These are phyloP conservation scores for Urocynchramus pylzowi DNA, from an alignment of 2,113 vertebrate genomes.

Conservation along the genomic window DNA sequence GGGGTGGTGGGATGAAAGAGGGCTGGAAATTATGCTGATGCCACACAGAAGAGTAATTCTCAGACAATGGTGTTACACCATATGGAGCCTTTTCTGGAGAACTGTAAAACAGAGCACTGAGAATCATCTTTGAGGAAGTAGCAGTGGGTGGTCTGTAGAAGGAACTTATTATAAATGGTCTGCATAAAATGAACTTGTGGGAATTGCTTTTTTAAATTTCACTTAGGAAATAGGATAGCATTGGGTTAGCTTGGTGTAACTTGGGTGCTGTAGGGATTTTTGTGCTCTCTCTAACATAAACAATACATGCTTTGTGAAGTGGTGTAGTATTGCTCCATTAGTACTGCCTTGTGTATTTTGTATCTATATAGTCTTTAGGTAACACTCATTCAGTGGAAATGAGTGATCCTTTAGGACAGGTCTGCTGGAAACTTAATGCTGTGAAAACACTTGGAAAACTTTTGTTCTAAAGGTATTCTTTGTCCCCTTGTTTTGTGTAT, in stretches of 20 bases:
- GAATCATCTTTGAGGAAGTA: conserved; percentile 28
- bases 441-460: background rate
- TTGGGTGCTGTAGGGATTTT: background rate
- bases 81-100: background rate
- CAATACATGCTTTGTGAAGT: background rate
- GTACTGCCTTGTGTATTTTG: background rate
- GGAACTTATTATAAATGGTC: background rate
- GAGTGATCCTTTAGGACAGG: background rate
- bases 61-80: background rate
- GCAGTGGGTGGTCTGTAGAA: conserved; percentile 40
- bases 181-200: background rate
- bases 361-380: background rate
- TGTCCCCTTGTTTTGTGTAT: background rate
- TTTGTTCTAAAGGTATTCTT: background rate
- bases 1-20: background rate
- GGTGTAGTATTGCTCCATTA: background rate
- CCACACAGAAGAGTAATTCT: background rate
- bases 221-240: background rate
- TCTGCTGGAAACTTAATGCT: background rate
- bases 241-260: background rate
- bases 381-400: background rate
- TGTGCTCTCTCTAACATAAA: background rate
- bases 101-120: background rate
- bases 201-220: background rate
- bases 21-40: background rate